phyloP scores from a whole-genome alignment of 37 sponge, comb jelly and placozoan genomes.

The Aplysina aerophoba region DNA sequence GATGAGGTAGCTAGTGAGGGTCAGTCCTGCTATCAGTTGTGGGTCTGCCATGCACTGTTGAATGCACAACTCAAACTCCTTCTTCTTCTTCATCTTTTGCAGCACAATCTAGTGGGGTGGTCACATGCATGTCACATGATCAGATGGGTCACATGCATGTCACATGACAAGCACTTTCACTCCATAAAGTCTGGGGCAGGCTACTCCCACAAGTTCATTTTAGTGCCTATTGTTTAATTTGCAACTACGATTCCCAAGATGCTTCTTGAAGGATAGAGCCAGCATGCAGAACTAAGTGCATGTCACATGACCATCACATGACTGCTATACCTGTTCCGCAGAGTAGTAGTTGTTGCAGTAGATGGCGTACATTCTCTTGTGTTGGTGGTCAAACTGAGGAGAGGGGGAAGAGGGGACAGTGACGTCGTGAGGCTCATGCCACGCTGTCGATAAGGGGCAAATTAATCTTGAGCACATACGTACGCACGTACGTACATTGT shows the following conservation, averaged over 20 bases:
- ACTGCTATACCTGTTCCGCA: slow-evolving; percentile 47
- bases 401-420: background rate
- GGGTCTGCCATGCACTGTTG: slow-evolving; percentile 55
- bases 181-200: too few relatives aligned
- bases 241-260: too few relatives aligned
- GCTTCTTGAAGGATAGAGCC: too few relatives aligned
- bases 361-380: slow-evolving; percentile 88
- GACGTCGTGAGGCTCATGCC: too few relatives aligned
- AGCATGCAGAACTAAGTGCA: too few relatives aligned
- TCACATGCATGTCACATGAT: too few relatives aligned
- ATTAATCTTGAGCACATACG: background rate
- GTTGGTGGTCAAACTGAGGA: slow-evolving; percentile 71
- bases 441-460: too few relatives aligned
- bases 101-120: slow-evolving; percentile 18
- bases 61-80: slow-evolving; percentile 75
- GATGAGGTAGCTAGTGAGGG: slow-evolving; percentile 81
- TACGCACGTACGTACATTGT: background rate
- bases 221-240: too few relatives aligned
- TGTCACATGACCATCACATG: too few relatives aligned
- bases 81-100: slow-evolving; percentile 59
- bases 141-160: too few relatives aligned
- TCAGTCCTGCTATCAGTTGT: slow-evolving; percentile 62
- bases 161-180: too few relatives aligned
- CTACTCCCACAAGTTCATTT: too few relatives aligned
- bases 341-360: slow-evolving; percentile 93